Percentiles rank a stretch among this genome's conserved stretches.
Conservation (phyloP, 2,888 invertebrate species). For the Morpho achilles region DNA sequence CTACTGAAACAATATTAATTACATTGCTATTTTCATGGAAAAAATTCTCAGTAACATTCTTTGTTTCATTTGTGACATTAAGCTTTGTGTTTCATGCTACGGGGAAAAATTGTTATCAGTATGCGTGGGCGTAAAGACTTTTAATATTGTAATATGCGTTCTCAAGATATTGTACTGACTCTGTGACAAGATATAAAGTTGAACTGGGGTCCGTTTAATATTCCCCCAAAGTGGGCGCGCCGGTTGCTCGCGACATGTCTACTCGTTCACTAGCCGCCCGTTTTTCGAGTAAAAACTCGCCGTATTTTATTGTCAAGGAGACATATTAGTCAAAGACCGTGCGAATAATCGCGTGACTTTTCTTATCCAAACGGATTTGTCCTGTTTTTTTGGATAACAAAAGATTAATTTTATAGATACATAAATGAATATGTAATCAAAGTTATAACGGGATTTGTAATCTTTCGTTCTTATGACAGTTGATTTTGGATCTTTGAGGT, state of each 20-base stretch:
- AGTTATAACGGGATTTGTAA: not conserved
- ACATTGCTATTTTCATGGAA: constrained; percentile 36
- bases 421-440: not conserved
- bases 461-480: no score
- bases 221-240: constrained; percentile 65
- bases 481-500: no score
- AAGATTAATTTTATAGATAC: not conserved
- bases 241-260: constrained; percentile 68
- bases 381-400: constrained; percentile 3
- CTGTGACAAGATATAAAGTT: constrained; percentile 57
- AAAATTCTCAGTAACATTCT: constrained; percentile 11
- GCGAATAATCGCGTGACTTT: constrained; percentile 65
- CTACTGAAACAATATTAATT: constrained; percentile 64
- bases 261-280: constrained; percentile 56
- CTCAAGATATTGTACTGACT: constrained; percentile 31
- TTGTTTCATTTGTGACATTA: constrained; percentile 7
- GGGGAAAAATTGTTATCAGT: constrained; percentile 3
- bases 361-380: constrained; percentile 28
- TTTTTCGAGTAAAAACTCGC: constrained; percentile 63
- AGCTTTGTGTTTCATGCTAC: not conserved
- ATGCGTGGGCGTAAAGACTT: not conserved
- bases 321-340: constrained; percentile 70
- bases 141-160: not conserved
- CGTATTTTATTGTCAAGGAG: constrained; percentile 74
- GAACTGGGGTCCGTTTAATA: constrained; percentile 61